Evolutionary conservation across 2,888 invertebrate genomes (phyloP), one percentile per base, ranked within the genome.

Genomic region (Synergus laeviventris): DNA sequence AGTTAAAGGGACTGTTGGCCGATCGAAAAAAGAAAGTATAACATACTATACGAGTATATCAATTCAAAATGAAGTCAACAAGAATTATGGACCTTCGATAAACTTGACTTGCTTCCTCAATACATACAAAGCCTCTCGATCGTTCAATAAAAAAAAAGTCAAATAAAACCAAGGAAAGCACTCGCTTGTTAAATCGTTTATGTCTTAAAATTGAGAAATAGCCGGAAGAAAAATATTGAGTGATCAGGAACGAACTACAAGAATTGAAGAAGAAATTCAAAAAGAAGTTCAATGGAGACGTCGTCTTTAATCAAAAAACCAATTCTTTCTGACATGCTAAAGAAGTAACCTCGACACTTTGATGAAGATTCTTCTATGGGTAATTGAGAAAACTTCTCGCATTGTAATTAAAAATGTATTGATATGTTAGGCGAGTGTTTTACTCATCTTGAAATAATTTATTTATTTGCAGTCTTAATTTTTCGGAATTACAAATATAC

Each of bases 1-100:
- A 70, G n/a, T 49, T 42, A 8, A 31, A 49, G n/a, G n/a, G 39
- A 70, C 31, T 49, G 38, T 39, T 21, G 70, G 70, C 24, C n/a
- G 24, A 70, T 45, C 45, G 7, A 62, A 62, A 31, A 5, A 0
- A 31, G 5, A 31, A 18, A 1, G 62, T 39, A n/a, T n/a, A n/a
- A n/a, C n/a, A 18, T 39, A 16, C 60, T 60, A 4, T 39, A 62
- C 38, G 31, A 31, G 31, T 31, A 31, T 31, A 31, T 31, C 18
- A 38, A 11, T 7, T 18, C 9, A 39, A n/a, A 62, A n/a, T n/a
- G n/a, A n/a, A 39, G 38, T 62, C n/a, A 21, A 59, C 36, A 62
- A 8, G 36, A 62, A 62, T 36, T 60, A 14, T 60, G 7, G 21
- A 18, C 39, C 38, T 64, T 14, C 14, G 64, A 39, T 64, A 39